phyloP scores from a whole-genome alignment of 2,888 invertebrate species.

The Notocelia uddmanniana region DNA sequence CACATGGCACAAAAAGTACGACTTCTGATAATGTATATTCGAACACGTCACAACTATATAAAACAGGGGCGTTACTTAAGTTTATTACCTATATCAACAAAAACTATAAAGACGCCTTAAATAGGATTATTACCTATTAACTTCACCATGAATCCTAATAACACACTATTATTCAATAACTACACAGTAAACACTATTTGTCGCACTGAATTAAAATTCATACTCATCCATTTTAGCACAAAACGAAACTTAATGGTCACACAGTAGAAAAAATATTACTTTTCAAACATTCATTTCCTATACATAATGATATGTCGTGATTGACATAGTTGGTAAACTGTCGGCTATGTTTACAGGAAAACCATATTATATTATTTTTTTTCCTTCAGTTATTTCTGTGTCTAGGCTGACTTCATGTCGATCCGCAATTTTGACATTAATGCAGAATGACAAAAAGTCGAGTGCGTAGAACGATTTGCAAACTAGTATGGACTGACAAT shows the following conservation, averaged over 20 bases:
- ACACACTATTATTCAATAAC: not conserved
- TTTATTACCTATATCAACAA: no score
- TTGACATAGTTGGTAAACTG: not conserved
- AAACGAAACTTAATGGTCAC: not conserved
- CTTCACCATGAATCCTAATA: not conserved
- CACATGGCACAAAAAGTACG: no score
- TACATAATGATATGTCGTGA: not conserved
- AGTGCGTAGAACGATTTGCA: not conserved
- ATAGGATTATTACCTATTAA: not conserved
- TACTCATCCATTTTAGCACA: no score
- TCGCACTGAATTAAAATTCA: not conserved
- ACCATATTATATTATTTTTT: conserved; percentile 1
- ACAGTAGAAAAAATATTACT: not conserved
- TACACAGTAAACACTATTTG: not conserved
- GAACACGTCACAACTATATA: no score
- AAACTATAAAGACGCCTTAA: not conserved
- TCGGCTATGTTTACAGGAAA: conserved; percentile 20
- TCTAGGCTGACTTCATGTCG: conserved; percentile 6
- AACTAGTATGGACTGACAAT: no score
- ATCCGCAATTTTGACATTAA: not conserved
- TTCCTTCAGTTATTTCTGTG: conserved; percentile 23
- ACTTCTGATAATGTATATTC: no score
- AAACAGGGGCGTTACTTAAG: no score
- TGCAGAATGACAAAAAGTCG: not conserved
- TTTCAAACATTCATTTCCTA: not conserved